phyloP scores from a whole-genome alignment of 2,888 invertebrate genomes.

The Hirtodrosophila alboralis region DNA sequence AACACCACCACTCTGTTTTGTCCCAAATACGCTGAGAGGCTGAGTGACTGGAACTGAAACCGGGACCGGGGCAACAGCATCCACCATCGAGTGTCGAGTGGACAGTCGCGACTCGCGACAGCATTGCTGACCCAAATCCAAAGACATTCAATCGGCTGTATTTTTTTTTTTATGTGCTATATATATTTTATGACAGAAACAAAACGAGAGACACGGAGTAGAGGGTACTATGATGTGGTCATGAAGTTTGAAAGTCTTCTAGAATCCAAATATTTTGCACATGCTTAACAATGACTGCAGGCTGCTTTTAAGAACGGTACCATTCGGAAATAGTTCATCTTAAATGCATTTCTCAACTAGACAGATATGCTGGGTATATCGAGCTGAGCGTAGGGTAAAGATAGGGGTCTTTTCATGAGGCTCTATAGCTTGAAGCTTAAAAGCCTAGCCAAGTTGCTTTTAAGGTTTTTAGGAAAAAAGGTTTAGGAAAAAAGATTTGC shows the following conservation, averaged over 20 bases:
- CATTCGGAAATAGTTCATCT: conserved; percentile 2
- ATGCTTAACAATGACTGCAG: neutral
- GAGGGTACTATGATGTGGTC: conserved; percentile 4
- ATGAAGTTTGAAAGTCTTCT: conserved; percentile 21
- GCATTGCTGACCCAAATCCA: conserved; percentile 75
- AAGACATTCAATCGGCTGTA: conserved; percentile 69
- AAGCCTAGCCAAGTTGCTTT: too few species aligned
- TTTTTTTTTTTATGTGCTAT: conserved; percentile 54
- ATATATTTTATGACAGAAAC: conserved; percentile 25
- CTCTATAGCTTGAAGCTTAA: too few species aligned
- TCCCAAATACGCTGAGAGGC: conserved; percentile 42
- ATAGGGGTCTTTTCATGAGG: too few species aligned
- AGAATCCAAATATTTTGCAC: conserved; percentile 1
- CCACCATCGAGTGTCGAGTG: conserved; percentile 18
- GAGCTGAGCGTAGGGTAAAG: too few species aligned
- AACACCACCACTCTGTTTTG: conserved; percentile 19
- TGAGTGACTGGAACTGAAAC: conserved; percentile 43
- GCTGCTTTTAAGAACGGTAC: conserved; percentile 7
- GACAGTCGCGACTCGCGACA: conserved; percentile 55
- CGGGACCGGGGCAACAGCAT: conserved; percentile 61
- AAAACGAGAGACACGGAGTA: neutral
- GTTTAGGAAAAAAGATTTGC: too few species aligned
- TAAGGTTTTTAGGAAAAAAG: too few species aligned
- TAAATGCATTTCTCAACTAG: neutral
- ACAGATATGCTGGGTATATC: too few species aligned